Percentiles rank a stretch among this genome's conserved stretches.
These are phyloP conservation scores for Prolemur simus DNA, from an alignment of 2,113 vertebrate genomes.

Conservation along the genomic window DNA sequence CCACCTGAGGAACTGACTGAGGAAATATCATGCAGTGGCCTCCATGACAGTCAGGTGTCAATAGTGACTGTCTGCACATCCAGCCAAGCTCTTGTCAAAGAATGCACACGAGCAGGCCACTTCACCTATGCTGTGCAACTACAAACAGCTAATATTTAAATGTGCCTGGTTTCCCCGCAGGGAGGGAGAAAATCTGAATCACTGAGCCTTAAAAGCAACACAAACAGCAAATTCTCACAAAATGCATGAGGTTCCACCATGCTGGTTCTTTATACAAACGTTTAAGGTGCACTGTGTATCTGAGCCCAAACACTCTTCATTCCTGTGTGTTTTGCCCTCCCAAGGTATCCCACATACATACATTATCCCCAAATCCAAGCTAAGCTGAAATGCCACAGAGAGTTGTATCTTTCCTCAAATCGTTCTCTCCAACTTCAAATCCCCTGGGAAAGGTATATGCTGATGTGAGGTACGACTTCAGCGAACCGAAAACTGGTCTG, in stretches of 20 bases:
- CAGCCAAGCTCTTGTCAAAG: neutral
- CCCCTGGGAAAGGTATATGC: constrained; percentile 31
- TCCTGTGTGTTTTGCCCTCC: neutral
- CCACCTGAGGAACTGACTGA: neutral
- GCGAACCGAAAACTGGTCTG: constrained; percentile 78
- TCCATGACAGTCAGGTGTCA: neutral
- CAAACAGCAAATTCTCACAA: neutral
- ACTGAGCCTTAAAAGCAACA: neutral
- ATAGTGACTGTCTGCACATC: neutral
- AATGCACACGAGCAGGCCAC: neutral
- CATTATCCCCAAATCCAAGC: neutral
- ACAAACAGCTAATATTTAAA: neutral
- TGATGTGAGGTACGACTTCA: constrained; percentile 70
- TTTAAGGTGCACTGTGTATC: neutral
- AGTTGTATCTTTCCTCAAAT: neutral
- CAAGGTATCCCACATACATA: neutral
- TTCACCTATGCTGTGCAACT: neutral
- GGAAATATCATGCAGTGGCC: neutral
- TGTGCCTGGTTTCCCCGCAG: neutral
- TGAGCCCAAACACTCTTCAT: neutral
- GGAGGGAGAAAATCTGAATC: neutral
- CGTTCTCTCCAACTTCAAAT: neutral
- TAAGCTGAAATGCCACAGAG: neutral
- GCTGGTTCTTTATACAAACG: neutral
- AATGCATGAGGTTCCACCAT: neutral